phyloP scores from a whole-genome alignment of 2,113 vertebrate species.

The Siphamia tubifer region DNA sequence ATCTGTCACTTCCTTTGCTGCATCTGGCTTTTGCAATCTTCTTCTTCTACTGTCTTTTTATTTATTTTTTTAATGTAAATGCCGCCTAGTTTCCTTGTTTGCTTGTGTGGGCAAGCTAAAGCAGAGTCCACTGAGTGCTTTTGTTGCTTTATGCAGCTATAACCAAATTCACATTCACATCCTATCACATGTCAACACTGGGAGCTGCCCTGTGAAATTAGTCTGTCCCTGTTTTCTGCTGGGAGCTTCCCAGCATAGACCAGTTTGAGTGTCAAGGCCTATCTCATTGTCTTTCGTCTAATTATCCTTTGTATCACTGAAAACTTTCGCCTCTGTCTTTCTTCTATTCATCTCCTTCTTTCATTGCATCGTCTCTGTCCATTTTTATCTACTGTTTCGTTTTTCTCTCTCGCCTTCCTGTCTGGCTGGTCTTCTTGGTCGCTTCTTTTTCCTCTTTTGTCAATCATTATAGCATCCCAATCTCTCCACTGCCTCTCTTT shows the following conservation, averaged over 20 bases:
- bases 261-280: not conserved
- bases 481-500: not conserved
- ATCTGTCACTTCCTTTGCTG: conserved; percentile 33
- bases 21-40: conserved; percentile 5
- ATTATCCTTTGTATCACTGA: not conserved
- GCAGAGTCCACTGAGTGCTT: not conserved
- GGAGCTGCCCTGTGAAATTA: conserved; percentile 11
- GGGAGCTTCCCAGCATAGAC: conserved; percentile 24
- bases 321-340: not conserved
- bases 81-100: not conserved
- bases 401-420: not conserved
- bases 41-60: not conserved
- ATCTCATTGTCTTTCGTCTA: not conserved
- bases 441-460: conserved; percentile 7
- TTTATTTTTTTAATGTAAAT: not conserved
- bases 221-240: not conserved
- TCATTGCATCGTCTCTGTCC: not conserved
- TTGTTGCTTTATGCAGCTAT: not conserved
- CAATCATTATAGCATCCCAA: conserved; percentile 4
- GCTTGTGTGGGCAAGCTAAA: not conserved
- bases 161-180: not conserved
- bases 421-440: not conserved
- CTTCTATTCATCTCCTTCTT: not conserved
- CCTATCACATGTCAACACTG: not conserved
- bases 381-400: not conserved